phyloP scores from a whole-genome alignment of 2,888 invertebrate genomes.

The Girardia tigrina region DNA sequence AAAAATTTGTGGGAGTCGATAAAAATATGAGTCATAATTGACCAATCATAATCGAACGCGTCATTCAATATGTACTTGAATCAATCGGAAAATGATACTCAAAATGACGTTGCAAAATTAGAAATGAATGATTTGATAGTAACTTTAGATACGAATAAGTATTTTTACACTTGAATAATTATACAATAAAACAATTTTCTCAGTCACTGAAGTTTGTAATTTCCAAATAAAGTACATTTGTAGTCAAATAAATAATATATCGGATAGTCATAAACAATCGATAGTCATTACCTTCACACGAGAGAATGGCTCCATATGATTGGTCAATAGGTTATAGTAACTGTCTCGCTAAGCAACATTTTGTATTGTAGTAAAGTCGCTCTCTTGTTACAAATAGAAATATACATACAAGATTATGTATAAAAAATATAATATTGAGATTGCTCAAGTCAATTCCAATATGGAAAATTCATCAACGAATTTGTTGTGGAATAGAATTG shows the following conservation, averaged over 20 bases:
- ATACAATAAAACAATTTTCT: no score
- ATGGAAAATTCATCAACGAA: background rate
- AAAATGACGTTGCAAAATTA: no score
- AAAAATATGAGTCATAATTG: no score
- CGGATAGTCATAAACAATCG: background rate
- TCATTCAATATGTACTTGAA: no score
- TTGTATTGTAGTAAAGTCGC: background rate
- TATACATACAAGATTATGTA: background rate
- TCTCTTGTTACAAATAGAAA: background rate
- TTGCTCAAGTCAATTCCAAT: no score
- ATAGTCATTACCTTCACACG: background rate
- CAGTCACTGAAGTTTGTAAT: background rate
- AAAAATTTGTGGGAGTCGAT: no score
- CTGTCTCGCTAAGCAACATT: background rate
- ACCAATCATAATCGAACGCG: no score
- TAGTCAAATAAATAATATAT: background rate
- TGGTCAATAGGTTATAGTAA: background rate
- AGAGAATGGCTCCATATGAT: background rate
- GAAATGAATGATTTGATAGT: no score
- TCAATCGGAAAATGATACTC: no score
- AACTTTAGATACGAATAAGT: no score
- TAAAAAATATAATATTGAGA: background rate
- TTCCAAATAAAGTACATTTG: background rate
- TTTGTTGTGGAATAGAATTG: background rate
- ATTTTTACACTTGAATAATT: no score